phyloP scores from a whole-genome alignment of 2,888 invertebrate genomes.

The Drosophila anomalata region DNA sequence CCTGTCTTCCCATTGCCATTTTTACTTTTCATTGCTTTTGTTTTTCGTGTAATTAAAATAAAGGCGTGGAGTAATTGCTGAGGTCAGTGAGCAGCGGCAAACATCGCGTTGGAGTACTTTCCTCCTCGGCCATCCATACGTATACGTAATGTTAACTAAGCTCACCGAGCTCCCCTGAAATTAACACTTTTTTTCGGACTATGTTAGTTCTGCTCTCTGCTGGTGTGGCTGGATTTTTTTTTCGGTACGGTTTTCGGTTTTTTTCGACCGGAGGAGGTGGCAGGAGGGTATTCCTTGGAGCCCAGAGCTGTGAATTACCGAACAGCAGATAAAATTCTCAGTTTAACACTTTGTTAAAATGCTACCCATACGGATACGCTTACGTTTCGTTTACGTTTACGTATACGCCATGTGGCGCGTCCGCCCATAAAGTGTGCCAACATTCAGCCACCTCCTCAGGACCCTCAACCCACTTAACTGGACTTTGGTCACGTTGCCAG shows the following conservation, averaged over 20 bases:
- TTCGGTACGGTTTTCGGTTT: slow-evolving; percentile 15
- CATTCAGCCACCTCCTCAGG: slow-evolving; percentile 46
- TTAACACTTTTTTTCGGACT: slow-evolving; percentile 66
- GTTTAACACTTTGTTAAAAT: slow-evolving; percentile 80
- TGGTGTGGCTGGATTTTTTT: slow-evolving; percentile 8
- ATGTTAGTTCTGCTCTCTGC: slow-evolving; percentile 23
- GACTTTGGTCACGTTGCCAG: slow-evolving; percentile 49
- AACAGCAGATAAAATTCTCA: slow-evolving; percentile 80
- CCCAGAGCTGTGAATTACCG: slow-evolving; percentile 68
- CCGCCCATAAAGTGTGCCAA: slow-evolving; percentile 69
- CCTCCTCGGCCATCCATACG: slow-evolving; percentile 22
- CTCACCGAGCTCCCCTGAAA: slow-evolving; percentile 61
- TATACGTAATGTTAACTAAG: slow-evolving; percentile 74
- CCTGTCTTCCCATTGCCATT: slow-evolving; percentile 44
- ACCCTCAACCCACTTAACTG: slow-evolving; percentile 47
- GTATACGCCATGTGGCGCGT: slow-evolving; percentile 70
- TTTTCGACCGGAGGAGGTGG: slow-evolving; percentile 23
- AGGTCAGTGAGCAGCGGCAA: slow-evolving; percentile 63
- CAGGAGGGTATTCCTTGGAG: slow-evolving; percentile 66
- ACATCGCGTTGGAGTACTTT: slow-evolving; percentile 45
- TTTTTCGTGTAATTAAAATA: slow-evolving; percentile 78
- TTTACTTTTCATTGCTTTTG: slow-evolving; percentile 78
- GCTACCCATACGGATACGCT: slow-evolving; percentile 53
- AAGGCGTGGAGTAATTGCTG: slow-evolving; percentile 80
- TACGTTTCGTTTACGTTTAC: slow-evolving; percentile 43